Evolutionary conservation across 2,888 invertebrate species (phyloP).

Genomic region (Eugnorisma glareosa): DNA sequence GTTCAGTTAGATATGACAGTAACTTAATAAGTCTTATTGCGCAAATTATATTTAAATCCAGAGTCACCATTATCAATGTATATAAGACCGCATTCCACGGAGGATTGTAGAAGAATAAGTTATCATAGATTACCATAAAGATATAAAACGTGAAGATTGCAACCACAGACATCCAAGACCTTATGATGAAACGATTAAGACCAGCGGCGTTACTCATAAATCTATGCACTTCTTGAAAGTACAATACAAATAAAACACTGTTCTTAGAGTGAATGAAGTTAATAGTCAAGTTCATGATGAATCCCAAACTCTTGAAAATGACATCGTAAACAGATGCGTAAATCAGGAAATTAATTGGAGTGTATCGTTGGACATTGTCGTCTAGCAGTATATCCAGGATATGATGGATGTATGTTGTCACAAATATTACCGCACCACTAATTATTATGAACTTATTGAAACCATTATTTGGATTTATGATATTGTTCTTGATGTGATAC

Average conservation of each 20-base stretch:
- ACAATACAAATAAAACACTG: not conserved
- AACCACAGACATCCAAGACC: not conserved
- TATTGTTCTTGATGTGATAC: constrained; percentile 20
- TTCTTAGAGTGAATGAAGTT: not conserved
- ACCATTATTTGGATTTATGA: constrained; percentile 14
- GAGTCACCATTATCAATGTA: not conserved
- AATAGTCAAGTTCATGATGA: constrained; percentile 8
- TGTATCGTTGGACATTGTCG: constrained; percentile 22
- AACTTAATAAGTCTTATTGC: not conserved
- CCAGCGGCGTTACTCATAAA: not conserved
- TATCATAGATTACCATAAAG: not conserved
- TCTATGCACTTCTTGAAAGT: constrained; percentile 12
- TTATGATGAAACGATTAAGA: not conserved
- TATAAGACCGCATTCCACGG: not conserved
- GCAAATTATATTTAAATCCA: constrained; percentile 1
- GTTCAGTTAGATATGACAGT: not conserved
- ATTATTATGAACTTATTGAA: constrained; percentile 20
- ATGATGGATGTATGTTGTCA: not conserved
- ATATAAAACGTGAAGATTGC: not conserved
- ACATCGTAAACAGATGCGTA: constrained; percentile 23
- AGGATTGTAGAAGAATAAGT: not conserved
- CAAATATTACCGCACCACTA: not conserved
- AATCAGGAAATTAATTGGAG: not conserved
- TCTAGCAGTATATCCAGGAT: constrained; percentile 13
- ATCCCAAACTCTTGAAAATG: not conserved